These are phyloP conservation scores for Drosophila pachea DNA, from an alignment of 1,140 invertebrate species.

Conservation along the genomic window DNA sequence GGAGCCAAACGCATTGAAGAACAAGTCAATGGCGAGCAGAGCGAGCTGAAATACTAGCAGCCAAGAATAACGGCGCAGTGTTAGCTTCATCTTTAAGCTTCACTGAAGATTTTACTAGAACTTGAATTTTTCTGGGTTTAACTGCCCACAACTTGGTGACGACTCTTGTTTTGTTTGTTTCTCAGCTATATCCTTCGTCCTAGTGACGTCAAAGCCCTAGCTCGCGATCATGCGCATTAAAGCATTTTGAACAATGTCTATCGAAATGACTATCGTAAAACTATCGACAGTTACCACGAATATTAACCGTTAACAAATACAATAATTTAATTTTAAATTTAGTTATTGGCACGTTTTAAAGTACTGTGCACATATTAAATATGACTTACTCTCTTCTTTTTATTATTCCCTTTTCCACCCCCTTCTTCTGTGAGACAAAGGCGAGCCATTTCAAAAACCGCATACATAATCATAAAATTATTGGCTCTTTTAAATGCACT, in stretches of 20 bases:
- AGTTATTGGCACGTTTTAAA: background rate
- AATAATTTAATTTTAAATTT: background rate
- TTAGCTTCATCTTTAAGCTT: slow-evolving; percentile 65
- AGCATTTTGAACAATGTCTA: background rate
- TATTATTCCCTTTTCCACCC: too few relatives aligned
- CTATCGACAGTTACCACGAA: background rate
- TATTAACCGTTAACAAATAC: background rate
- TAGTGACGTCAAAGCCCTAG: slow-evolving; percentile 61
- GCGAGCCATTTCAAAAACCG: too few relatives aligned
- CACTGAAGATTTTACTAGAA: background rate
- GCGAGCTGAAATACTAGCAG: slow-evolving; percentile 62
- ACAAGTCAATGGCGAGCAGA: slow-evolving; percentile 59
- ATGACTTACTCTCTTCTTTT: background rate
- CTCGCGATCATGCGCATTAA: slow-evolving; percentile 45
- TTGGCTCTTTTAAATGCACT: too few relatives aligned
- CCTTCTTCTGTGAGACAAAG: too few relatives aligned
- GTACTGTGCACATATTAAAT: too few relatives aligned
- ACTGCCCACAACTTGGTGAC: slow-evolving; percentile 1
- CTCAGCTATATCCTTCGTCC: slow-evolving; percentile 53
- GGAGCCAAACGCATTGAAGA: slow-evolving; percentile 72
- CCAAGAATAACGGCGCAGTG: slow-evolving; percentile 66
- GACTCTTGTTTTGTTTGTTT: slow-evolving; percentile 17
- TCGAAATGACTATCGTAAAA: slow-evolving; percentile 34
- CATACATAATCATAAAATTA: too few relatives aligned
- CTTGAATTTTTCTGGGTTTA: slow-evolving; percentile 5